Conservation (phyloP, 2,888 invertebrate genomes). For the Acrocyrtus sp. region DNA sequence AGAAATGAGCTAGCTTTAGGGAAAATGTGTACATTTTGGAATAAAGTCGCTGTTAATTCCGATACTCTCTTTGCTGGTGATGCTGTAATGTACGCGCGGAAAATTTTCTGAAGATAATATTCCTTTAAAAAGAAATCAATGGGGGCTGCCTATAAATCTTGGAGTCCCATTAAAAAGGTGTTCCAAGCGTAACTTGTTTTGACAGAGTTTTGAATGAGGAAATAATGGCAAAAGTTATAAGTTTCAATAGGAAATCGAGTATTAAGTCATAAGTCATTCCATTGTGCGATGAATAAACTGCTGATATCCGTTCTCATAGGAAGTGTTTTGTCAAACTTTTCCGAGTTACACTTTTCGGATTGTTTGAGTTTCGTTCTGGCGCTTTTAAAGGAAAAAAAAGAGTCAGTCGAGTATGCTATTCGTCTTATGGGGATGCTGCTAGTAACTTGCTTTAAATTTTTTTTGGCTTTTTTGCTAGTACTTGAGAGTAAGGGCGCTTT, state of each 20-base stretch:
- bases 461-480: not conserved
- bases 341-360: constrained; percentile 5
- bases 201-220: constrained; percentile 28
- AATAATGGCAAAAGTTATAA: constrained; percentile 47
- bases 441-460: not conserved
- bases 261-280: constrained; percentile 49
- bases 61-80: too few species aligned
- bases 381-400: constrained; percentile 17
- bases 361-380: not conserved
- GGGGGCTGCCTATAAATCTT: too few species aligned
- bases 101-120: too few species aligned
- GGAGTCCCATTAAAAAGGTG: too few species aligned
- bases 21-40: not conserved
- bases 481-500: too few species aligned
- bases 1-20: not conserved
- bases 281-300: not conserved
- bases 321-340: too few species aligned
- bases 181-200: constrained; percentile 23
- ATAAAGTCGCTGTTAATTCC: too few species aligned
- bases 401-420: too few species aligned
- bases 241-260: constrained; percentile 49
- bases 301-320: not conserved
- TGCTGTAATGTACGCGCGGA: too few species aligned
- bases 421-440: too few species aligned
- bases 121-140: too few species aligned